phyloP scores from a whole-genome alignment of 2,113 vertebrate genomes.

The Cyprinus carpio region DNA sequence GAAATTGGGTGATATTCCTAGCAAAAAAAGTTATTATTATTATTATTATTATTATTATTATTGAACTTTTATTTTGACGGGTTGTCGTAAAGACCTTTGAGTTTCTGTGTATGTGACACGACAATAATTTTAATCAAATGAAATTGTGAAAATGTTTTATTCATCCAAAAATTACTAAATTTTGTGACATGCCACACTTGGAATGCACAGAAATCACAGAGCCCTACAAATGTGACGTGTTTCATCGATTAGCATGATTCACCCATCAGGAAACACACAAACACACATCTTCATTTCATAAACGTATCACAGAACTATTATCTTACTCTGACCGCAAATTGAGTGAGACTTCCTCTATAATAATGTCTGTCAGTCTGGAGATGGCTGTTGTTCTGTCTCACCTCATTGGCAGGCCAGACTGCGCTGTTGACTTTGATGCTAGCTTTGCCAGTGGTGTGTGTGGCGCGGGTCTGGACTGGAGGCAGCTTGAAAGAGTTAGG shows the following conservation, averaged over 20 bases:
- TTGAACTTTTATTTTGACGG: no score
- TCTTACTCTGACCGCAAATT: constrained; percentile 29
- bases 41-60: no score
- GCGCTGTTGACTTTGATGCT: constrained; percentile 42
- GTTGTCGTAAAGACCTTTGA: no score
- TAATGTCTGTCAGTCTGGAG: constrained; percentile 31
- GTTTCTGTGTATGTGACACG: no score
- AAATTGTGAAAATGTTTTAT: no score
- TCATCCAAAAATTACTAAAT: no score
- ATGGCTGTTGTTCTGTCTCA: constrained; percentile 33
- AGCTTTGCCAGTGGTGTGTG: constrained; percentile 43
- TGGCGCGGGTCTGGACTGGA: constrained; percentile 40
- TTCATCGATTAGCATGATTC: neutral
- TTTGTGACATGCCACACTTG: no score
- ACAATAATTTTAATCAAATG: no score
- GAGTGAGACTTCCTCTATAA: constrained; percentile 50
- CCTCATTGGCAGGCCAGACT: constrained; percentile 34
- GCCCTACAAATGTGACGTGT: no score
- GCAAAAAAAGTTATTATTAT: no score
- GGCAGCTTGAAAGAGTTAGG: constrained; percentile 53
- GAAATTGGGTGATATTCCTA: no score
- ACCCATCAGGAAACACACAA: constrained; percentile 57
- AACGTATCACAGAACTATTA: constrained; percentile 27
- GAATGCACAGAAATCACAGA: no score
- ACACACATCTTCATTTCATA: constrained; percentile 32